phyloP scores from a whole-genome alignment of 2,797 vertebrate species.

The Phataginus tricuspis region DNA sequence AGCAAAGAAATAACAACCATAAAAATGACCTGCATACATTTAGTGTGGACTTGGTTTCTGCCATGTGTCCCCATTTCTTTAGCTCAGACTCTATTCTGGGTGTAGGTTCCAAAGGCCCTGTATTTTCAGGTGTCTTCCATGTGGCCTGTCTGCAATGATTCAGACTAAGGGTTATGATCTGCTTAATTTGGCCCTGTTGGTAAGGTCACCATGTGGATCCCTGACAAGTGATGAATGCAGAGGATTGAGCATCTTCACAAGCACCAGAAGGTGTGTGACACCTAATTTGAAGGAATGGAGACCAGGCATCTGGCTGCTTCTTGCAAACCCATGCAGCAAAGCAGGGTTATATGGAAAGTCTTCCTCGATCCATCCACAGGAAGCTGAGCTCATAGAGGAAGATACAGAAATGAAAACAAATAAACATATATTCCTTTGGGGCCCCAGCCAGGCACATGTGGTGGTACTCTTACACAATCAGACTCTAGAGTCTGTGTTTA shows the following conservation, averaged over 20 bases:
- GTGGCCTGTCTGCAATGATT: neutral
- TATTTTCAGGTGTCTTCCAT: constrained; percentile 35
- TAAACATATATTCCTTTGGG: neutral
- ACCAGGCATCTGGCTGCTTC: neutral
- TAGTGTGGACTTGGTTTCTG: constrained; percentile 48
- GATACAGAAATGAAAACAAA: constrained; percentile 39
- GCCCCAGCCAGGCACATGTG: neutral
- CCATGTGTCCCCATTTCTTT: constrained; percentile 4
- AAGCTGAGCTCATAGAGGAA: neutral
- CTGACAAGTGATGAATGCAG: neutral
- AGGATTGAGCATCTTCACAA: neutral
- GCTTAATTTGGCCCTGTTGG: neutral
- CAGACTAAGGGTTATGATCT: neutral
- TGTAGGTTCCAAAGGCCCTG: neutral
- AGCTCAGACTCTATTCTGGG: neutral
- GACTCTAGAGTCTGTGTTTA: neutral
- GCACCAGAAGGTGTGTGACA: neutral
- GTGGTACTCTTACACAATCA: neutral
- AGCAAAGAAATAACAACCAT: constrained; percentile 60
- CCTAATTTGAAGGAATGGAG: neutral
- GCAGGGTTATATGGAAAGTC: neutral
- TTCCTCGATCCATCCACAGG: neutral
- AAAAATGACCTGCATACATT: constrained; percentile 46
- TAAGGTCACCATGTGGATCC: neutral
- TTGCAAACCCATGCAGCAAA: neutral